These are phyloP conservation scores for Lepas anatifera DNA, from an alignment of 2,888 invertebrate genomes.

Conservation along the genomic window DNA sequence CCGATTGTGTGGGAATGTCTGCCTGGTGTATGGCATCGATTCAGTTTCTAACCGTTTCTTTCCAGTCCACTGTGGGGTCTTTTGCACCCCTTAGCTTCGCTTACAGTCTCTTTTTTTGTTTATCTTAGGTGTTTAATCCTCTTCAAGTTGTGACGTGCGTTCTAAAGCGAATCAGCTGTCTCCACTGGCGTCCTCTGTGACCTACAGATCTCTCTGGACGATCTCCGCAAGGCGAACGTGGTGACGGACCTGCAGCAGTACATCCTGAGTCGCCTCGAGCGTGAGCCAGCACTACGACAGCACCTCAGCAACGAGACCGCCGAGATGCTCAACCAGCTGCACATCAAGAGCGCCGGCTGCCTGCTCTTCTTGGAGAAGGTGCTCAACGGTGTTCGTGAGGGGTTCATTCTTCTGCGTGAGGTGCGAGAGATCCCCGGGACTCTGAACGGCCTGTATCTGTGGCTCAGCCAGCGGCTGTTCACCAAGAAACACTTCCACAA, in stretches of 20 bases:
- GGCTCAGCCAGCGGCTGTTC: slow-evolving; percentile 87
- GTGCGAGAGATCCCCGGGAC: slow-evolving; percentile 91
- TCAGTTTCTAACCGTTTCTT: too few species aligned
- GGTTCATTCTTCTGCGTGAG: slow-evolving; percentile 78
- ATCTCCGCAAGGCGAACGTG: slow-evolving; percentile 64
- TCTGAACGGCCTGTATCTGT: slow-evolving; percentile 83
- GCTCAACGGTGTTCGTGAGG: slow-evolving; percentile 82
- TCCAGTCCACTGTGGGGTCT: too few species aligned
- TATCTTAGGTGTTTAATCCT: too few species aligned
- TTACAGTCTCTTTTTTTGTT: too few species aligned
- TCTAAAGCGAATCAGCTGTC: too few species aligned
- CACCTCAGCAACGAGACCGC: slow-evolving; percentile 85
- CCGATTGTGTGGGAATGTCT: too few species aligned
- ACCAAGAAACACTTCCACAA: slow-evolving; percentile 77
- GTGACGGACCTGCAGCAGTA: slow-evolving; percentile 92
- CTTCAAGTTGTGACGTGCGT: too few species aligned
- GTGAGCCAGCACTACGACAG: slow-evolving; percentile 73
- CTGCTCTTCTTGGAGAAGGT: slow-evolving; percentile 77
- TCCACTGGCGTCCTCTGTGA: too few species aligned
- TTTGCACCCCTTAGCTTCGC: too few species aligned
- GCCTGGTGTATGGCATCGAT: too few species aligned
- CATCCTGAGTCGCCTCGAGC: slow-evolving; percentile 76
- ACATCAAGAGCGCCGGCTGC: slow-evolving; percentile 92
- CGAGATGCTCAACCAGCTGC: slow-evolving; percentile 83
- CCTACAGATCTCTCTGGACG: slow-evolving; percentile 62